phyloP scores from a whole-genome alignment of 2,888 invertebrate genomes.

The Volucella bombylans region DNA sequence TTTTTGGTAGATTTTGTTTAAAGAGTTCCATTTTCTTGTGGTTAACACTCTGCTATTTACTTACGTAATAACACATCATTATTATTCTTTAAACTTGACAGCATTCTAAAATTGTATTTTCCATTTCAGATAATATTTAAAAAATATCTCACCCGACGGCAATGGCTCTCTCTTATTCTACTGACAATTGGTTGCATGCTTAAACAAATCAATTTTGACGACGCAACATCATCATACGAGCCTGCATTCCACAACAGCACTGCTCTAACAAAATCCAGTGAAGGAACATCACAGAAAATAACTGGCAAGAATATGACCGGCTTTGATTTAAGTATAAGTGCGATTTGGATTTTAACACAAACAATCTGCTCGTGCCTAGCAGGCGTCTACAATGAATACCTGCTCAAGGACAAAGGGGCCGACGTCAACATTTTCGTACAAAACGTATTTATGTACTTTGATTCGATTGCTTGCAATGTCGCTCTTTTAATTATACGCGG shows the following conservation, averaged over 20 bases:
- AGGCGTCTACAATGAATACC: conserved; percentile 97
- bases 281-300: conserved; percentile 45
- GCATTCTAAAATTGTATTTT: background rate
- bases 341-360: conserved; percentile 88
- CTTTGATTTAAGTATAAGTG: conserved; percentile 84
- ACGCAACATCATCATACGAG: conserved; percentile 69
- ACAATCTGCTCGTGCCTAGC: conserved; percentile 96
- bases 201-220: conserved; percentile 88
- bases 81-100: background rate
- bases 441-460: conserved; percentile 97
- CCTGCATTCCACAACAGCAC: conserved; percentile 59
- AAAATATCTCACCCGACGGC: conserved; percentile 89
- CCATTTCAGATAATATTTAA: conserved; percentile 90
- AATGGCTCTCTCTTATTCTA: conserved; percentile 94
- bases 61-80: background rate
- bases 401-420: conserved; percentile 92
- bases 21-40: no score
- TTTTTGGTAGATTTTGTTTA: no score
- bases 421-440: conserved; percentile 95
- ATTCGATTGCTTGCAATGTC: conserved; percentile 96
- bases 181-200: conserved; percentile 95
- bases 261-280: conserved; percentile 45
- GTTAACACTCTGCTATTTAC: no score
- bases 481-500: conserved; percentile 87
- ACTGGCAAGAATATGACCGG: conserved; percentile 80